phyloP scores from a whole-genome alignment of 2,888 invertebrate species.

The Argyra leucocephala region DNA sequence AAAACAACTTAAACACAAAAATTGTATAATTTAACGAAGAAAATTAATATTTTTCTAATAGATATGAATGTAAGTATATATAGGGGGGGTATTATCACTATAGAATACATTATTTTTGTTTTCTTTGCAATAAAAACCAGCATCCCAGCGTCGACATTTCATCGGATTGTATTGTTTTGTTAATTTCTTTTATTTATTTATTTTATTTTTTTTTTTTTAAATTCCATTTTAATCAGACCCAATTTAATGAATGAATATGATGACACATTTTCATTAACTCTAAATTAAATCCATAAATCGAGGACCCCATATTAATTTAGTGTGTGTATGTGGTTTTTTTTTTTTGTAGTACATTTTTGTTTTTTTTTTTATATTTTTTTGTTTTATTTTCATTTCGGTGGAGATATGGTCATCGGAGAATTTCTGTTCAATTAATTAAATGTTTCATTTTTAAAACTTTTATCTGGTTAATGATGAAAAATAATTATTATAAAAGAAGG shows the following conservation, averaged over 20 bases:
- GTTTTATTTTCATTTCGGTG: too few species aligned
- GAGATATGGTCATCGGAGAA: too few species aligned
- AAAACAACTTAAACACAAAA: not conserved
- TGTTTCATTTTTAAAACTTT: too few species aligned
- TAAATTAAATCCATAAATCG: constrained; percentile 1
- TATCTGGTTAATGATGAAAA: too few species aligned
- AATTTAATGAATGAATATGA: constrained; percentile 1
- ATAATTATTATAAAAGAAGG: too few species aligned
- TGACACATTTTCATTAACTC: constrained; percentile 1
- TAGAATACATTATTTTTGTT: not conserved
- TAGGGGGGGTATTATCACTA: not conserved
- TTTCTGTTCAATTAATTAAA: too few species aligned
- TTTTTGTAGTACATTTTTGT: too few species aligned
- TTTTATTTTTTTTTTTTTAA: not conserved
- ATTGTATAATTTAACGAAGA: not conserved
- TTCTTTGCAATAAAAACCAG: not conserved
- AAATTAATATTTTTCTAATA: not conserved
- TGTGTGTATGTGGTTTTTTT: too few species aligned
- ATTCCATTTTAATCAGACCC: not conserved
- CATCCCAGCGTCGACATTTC: not conserved
- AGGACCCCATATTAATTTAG: not conserved
- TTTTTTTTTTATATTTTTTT: too few species aligned
- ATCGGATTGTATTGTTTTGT: not conserved
- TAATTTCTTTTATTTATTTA: not conserved
- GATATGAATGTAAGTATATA: not conserved